A percentile compares a stretch with the other conserved stretches of the same genome.
Evolutionary conservation across 2,797 vertebrate species (phyloP).

Genomic region (Rhynchotus rufescens): DNA sequence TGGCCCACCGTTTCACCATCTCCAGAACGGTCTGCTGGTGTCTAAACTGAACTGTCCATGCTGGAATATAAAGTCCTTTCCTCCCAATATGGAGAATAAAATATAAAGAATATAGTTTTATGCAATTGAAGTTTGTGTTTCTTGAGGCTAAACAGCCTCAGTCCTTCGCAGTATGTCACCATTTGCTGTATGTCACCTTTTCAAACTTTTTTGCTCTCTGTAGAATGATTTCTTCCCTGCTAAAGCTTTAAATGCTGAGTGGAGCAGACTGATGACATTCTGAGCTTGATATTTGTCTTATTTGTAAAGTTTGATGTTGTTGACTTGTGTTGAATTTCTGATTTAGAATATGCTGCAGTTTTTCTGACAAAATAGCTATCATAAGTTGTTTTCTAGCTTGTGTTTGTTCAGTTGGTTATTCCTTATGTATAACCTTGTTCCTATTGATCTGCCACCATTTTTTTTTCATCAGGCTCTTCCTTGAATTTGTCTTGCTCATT

Average conservation of each 20-base stretch:
- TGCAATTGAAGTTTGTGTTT: not conserved
- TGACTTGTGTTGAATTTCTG: slow-evolving; percentile 7
- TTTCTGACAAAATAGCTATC: slow-evolving; percentile 3
- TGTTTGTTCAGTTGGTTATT: slow-evolving; percentile 43
- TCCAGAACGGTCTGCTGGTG: not conserved
- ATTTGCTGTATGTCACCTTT: not conserved
- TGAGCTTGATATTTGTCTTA: not conserved
- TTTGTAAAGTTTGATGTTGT: not conserved
- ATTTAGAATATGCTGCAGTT: slow-evolving; percentile 2
- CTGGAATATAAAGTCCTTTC: not conserved
- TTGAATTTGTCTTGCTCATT: slow-evolving; percentile 49
- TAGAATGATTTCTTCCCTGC: not conserved
- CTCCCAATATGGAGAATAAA: not conserved
- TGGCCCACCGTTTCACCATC: not conserved
- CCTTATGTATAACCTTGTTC: slow-evolving; percentile 49
- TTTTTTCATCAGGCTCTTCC: slow-evolving; percentile 40
- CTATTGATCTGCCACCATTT: slow-evolving; percentile 67
- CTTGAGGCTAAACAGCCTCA: not conserved
- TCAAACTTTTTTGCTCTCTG: not conserved
- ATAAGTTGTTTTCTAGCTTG: not conserved
- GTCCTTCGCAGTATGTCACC: not conserved
- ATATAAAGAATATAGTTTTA: not conserved
- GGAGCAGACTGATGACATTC: not conserved
- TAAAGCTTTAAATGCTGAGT: not conserved
- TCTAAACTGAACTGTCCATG: not conserved